Evolutionary conservation across 1,140 invertebrate species (phyloP).

Genomic region (Hetaerina americana): DNA sequence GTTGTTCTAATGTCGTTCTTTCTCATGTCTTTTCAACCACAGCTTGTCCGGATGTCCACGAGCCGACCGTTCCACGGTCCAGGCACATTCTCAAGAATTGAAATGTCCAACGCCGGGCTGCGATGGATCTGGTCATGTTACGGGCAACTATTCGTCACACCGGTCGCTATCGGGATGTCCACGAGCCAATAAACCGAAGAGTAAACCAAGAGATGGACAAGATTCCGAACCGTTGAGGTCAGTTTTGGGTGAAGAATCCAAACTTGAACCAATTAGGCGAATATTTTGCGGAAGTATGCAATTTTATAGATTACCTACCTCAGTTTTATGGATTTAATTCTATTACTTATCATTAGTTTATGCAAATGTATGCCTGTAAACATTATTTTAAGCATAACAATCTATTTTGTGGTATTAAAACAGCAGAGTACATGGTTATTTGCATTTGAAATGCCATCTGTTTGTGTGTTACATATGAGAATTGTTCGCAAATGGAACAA

Average conservation of each 20-base stretch:
- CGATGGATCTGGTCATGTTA: slow-evolving; percentile 75
- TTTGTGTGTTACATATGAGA: too few relatives aligned
- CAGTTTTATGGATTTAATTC: neutral
- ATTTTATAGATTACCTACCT: neutral
- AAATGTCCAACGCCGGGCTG: slow-evolving; percentile 88
- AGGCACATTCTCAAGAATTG: slow-evolving; percentile 62
- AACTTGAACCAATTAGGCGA: neutral
- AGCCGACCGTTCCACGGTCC: slow-evolving; percentile 58
- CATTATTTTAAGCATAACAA: slow-evolving; percentile 21
- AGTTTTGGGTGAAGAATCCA: slow-evolving; percentile 18
- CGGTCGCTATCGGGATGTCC: slow-evolving; percentile 73
- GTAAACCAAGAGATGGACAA: slow-evolving; percentile 78
- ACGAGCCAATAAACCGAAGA: slow-evolving; percentile 81
- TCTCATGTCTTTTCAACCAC: too few relatives aligned
- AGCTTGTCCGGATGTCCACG: slow-evolving; percentile 63
- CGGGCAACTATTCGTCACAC: slow-evolving; percentile 75
- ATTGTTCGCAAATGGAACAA: too few relatives aligned
- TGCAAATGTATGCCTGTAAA: slow-evolving; percentile 23
- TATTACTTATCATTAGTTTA: too few relatives aligned
- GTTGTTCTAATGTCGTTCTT: too few relatives aligned
- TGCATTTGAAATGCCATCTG: too few relatives aligned
- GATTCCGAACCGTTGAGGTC: slow-evolving; percentile 80
- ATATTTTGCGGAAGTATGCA: neutral
- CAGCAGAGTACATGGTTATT: too few relatives aligned
- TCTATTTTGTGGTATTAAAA: too few relatives aligned